Conservation (phyloP, 1,140 invertebrate species). For the Zaprionus inermis region DNA sequence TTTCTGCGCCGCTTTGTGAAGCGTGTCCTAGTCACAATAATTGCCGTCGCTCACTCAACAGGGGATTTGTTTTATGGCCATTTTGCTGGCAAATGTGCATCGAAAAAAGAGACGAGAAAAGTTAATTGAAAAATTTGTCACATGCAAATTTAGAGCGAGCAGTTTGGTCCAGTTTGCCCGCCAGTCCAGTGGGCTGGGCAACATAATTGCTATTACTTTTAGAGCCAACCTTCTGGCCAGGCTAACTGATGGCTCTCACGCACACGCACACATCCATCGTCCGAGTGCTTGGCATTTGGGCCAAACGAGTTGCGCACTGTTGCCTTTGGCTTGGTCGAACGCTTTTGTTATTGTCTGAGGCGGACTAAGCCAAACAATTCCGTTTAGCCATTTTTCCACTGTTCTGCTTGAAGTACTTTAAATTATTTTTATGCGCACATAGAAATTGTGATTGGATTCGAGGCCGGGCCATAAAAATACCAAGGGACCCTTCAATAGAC, state of each 20-base stretch:
- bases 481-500: slow-evolving; percentile 19
- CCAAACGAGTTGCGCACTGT: slow-evolving; percentile 30
- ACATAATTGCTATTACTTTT: slow-evolving; percentile 28
- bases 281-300: not conserved
- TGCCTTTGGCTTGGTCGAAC: slow-evolving; percentile 8
- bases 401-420: slow-evolving; percentile 46
- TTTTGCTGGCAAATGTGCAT: slow-evolving; percentile 16
- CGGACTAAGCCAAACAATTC: slow-evolving; percentile 64
- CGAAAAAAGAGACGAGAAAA: slow-evolving; percentile 23
- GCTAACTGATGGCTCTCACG: slow-evolving; percentile 10
- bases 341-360: slow-evolving; percentile 24
- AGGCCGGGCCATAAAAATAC: slow-evolving; percentile 37
- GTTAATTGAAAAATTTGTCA: slow-evolving; percentile 77
- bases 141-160: slow-evolving; percentile 61
- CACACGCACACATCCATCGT: not conserved
- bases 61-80: slow-evolving; percentile 53
- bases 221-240: not conserved
- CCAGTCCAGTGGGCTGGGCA: not conserved
- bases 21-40: slow-evolving; percentile 23
- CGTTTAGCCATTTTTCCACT: slow-evolving; percentile 53
- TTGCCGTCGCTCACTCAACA: slow-evolving; percentile 19
- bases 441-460: slow-evolving; percentile 75
- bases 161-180: slow-evolving; percentile 11
- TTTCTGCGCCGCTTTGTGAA: not conserved
- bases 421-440: slow-evolving; percentile 74